A percentile compares a stretch with the other conserved stretches of the same genome.
Evolutionary conservation across 2,113 vertebrate species (phyloP).

Genomic region (Psilopogon haemacephalus): DNA sequence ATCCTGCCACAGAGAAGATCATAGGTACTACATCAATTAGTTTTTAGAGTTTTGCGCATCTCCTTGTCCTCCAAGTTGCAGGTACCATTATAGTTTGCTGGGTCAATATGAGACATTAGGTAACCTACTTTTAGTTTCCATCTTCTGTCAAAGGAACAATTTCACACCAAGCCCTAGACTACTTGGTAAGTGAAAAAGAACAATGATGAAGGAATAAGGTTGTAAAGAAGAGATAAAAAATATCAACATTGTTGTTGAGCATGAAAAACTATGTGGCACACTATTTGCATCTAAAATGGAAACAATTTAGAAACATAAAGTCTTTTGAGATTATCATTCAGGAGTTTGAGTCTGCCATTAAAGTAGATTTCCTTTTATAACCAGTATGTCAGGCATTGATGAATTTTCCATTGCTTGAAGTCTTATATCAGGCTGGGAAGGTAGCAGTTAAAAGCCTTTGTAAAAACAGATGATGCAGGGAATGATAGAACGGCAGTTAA

Average conservation of each 20-base stretch:
- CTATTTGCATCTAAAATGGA: background rate
- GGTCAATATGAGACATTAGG: background rate
- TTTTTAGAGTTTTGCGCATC: background rate
- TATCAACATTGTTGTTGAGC: background rate
- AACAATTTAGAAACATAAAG: fast-evolving
- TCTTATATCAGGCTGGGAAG: background rate
- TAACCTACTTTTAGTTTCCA: background rate
- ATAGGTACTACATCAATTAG: background rate
- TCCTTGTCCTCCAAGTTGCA: background rate
- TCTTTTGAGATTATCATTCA: background rate
- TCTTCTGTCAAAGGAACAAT: background rate
- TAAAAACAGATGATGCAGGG: background rate
- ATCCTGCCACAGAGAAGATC: background rate
- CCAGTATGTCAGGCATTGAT: background rate
- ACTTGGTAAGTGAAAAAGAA: background rate
- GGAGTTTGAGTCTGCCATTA: background rate
- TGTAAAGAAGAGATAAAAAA: too few relatives aligned
- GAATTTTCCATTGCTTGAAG: background rate
- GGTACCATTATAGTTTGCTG: fast-evolving
- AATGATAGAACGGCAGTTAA: background rate
- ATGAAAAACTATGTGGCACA: background rate
- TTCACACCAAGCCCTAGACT: background rate
- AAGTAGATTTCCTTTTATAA: background rate
- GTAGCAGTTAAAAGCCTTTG: background rate
- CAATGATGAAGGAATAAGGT: background rate